Evolutionary conservation across 2,888 invertebrate species (phyloP), one percentile per base, ranked within the genome.

Genomic region (Drosophila ezoana): DNA sequence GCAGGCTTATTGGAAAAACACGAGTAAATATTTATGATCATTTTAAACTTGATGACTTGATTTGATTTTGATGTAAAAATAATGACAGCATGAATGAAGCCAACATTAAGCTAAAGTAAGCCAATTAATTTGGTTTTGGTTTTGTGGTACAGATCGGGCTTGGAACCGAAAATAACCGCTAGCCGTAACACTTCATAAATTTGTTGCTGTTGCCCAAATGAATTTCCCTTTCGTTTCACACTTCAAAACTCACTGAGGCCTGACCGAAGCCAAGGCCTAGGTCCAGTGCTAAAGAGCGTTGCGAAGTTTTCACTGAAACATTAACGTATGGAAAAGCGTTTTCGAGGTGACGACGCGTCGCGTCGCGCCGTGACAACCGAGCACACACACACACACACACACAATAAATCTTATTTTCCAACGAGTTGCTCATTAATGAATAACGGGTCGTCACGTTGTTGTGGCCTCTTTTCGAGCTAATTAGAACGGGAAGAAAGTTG

Each of bases 171-270:
- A 23, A 11, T 10, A 16, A 40, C 14, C 28, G 5, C 14, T 13
- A 13, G 54, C 63, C 54, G 57, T 63, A 70, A 64, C 41, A 61
- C 20, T 37, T 52, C 64, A 56, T 75, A 75, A 79, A 41, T 38
- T 57, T 52, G 28, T 37, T 40, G 37, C 16, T 45, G 49, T 16
- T 32, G 8, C 35, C 13, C 28, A 48, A 58, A 61, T 61, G 51
- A 45, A 54, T 79, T 87, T 76, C 76, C 66, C 79, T 82, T 84
- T 82, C 76, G 56, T 72, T 81, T 68, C 35, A 54, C 62, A 64
- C 67, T 66, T 58, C 23, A 67, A 72, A 51, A 60, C 18, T 41
- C 56, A 44, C 47, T 60, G 74, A 60, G 23, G 73, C 78, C 63
- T 78, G 60, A 63, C 59, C 37, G 37, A 38, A 45, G 37, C 41